These are phyloP conservation scores for Neoniphon sammara DNA, from an alignment of 2,797 vertebrate species.

Conservation along the genomic window DNA sequence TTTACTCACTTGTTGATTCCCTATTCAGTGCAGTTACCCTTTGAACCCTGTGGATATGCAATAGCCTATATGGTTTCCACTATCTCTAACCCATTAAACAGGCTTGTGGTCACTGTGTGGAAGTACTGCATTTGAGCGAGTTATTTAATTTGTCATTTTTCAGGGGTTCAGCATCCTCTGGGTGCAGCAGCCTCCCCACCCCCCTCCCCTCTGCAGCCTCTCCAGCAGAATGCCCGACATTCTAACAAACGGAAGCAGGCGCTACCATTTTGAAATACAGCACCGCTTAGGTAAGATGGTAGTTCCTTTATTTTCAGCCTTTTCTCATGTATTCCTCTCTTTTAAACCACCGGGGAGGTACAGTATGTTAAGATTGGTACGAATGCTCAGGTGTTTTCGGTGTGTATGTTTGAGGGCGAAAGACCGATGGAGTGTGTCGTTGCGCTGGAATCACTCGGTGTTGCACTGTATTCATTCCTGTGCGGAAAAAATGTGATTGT, in stretches of 20 bases:
- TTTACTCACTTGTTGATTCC: too few species aligned
- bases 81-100: too few species aligned
- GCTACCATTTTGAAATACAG: conserved; percentile 88
- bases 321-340: conserved; percentile 22
- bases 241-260: conserved; percentile 84
- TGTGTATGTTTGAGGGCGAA: not conserved
- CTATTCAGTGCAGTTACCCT: too few species aligned
- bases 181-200: conserved; percentile 53
- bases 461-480: conserved; percentile 56
- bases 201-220: not conserved
- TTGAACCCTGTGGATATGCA: too few species aligned
- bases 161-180: conserved; percentile 59
- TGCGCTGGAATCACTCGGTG: conserved; percentile 32
- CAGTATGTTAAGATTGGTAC: not conserved
- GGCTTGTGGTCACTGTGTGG: too few species aligned
- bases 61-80: too few species aligned
- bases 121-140: not conserved
- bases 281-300: conserved; percentile 87
- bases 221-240: conserved; percentile 73
- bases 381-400: not conserved
- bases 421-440: conserved; percentile 15
- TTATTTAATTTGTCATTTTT: conserved; percentile 8
- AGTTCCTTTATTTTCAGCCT: conserved; percentile 62
- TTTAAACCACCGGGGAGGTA: not conserved
- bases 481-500: conserved; percentile 52